Conservation (phyloP, 2,113 vertebrate genomes). For the Coryphaenoides rupestris region DNA sequence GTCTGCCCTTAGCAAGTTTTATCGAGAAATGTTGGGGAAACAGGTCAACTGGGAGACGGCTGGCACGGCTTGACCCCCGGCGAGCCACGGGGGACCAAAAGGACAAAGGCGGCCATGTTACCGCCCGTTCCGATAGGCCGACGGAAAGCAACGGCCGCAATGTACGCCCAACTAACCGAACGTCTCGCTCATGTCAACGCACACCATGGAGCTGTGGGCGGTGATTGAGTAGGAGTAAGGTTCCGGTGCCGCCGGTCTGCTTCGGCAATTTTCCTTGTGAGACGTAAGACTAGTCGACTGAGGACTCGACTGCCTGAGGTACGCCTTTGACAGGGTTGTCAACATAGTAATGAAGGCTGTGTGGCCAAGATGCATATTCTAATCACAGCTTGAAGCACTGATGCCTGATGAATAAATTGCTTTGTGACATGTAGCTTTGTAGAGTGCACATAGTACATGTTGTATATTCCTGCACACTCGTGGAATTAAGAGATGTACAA, state of each 20-base stretch:
- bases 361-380: too few relatives aligned
- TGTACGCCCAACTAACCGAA: slow-evolving; percentile 22
- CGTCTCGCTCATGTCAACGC: too few relatives aligned
- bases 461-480: too few relatives aligned
- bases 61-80: background rate
- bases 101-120: too few relatives aligned
- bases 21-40: slow-evolving; percentile 29
- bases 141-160: slow-evolving; percentile 3
- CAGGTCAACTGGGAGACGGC: slow-evolving; percentile 25
- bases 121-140: too few relatives aligned
- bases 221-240: background rate
- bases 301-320: background rate
- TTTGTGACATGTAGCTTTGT: too few relatives aligned
- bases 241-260: too few relatives aligned
- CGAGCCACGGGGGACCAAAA: background rate
- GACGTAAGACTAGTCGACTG: too few relatives aligned
- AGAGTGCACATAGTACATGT: too few relatives aligned
- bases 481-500: too few relatives aligned
- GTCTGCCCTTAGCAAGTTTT: slow-evolving; percentile 33
- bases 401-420: too few relatives aligned
- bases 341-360: background rate
- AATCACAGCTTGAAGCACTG: too few relatives aligned
- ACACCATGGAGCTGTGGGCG: background rate
- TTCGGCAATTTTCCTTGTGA: background rate
- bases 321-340: background rate